A percentile compares a stretch with the other conserved stretches of the same genome.
phyloP scores from a whole-genome alignment of 53 echinoderm and acorn worm genomes.

The Holothuria scabra region DNA sequence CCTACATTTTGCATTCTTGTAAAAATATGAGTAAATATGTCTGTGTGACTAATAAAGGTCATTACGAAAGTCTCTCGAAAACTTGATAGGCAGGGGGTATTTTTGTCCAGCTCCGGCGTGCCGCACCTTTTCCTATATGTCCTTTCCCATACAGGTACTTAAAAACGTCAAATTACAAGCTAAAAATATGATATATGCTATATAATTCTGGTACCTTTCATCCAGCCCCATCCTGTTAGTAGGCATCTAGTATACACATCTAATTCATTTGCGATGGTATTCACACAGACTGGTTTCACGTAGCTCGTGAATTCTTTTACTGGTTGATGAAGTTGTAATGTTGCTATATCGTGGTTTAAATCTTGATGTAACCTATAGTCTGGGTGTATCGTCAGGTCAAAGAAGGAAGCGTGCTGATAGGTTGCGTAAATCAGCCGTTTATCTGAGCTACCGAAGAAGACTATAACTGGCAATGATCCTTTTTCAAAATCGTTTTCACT shows the following conservation, averaged over 20 bases:
- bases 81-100: too few relatives aligned
- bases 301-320: constrained; percentile 1
- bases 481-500: constrained; percentile 5
- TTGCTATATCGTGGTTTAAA: constrained; percentile 1
- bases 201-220: not conserved
- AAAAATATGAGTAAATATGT: too few relatives aligned
- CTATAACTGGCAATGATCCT: not conserved
- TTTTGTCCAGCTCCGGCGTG: too few relatives aligned
- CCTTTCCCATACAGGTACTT: too few relatives aligned
- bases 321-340: not conserved
- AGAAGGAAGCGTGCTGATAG: constrained; percentile 20
- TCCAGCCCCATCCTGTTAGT: constrained; percentile 4
- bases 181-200: too few relatives aligned
- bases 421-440: not conserved
- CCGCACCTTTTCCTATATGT: too few relatives aligned
- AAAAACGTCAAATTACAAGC: too few relatives aligned
- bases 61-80: too few relatives aligned
- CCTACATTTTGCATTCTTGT: too few relatives aligned
- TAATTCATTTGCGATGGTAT: not conserved
- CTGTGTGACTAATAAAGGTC: too few relatives aligned
- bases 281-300: constrained; percentile 4
- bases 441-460: constrained; percentile 7
- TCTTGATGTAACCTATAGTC: not conserved
- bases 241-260: not conserved
- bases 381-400: constrained; percentile 15